phyloP scores from a whole-genome alignment of 1,140 invertebrate genomes.

The Euura saliciscinereae region DNA sequence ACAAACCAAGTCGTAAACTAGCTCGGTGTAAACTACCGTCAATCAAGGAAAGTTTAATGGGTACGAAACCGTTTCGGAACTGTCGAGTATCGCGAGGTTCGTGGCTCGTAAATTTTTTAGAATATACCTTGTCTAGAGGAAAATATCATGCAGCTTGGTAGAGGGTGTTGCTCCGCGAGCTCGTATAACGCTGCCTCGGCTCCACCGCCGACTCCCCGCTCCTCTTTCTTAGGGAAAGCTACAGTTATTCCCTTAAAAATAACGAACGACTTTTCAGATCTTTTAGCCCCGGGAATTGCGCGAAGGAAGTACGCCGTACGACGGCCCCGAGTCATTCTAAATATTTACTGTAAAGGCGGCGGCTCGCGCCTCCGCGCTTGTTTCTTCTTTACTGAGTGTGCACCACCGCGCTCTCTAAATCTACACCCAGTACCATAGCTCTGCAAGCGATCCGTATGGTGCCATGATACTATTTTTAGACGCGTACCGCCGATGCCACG shows the following conservation, averaged over 20 bases:
- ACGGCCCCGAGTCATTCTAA: conserved; percentile 17
- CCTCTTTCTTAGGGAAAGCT: background rate
- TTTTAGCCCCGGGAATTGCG: conserved; percentile 11
- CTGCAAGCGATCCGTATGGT: background rate
- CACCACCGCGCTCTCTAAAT: background rate
- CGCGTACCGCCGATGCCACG: background rate
- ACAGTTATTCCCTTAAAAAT: background rate
- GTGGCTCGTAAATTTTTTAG: background rate
- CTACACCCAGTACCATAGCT: background rate
- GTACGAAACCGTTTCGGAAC: background rate
- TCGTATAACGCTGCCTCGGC: background rate
- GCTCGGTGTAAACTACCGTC: background rate
- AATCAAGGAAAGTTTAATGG: background rate
- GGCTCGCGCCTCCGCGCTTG: background rate
- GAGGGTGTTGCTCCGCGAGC: background rate
- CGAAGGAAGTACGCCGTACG: background rate
- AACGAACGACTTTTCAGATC: background rate
- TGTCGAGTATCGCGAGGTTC: background rate
- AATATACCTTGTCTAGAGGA: background rate
- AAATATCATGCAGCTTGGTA: background rate
- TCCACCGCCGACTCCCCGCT: too few relatives aligned
- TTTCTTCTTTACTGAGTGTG: background rate
- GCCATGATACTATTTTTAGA: background rate
- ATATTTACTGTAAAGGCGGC: conserved; percentile 15
- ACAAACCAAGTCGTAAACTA: too few relatives aligned